Evolutionary conservation across 2,888 invertebrate species (phyloP).

Genomic region (Melanostoma scalare): DNA sequence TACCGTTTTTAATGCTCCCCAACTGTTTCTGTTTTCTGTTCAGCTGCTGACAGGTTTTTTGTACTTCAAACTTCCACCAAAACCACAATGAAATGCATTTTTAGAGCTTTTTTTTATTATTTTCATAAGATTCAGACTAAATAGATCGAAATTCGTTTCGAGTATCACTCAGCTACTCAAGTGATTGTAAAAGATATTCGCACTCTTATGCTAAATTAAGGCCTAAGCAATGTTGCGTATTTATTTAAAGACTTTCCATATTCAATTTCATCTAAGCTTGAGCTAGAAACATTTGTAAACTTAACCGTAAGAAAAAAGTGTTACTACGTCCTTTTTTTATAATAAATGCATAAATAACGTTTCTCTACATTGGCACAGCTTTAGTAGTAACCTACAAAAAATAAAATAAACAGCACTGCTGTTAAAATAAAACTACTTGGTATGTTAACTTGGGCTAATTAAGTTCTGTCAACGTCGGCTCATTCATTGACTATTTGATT

Average conservation of each 20-base stretch:
- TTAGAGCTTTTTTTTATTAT: conserved; percentile 43
- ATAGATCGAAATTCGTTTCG: conserved; percentile 59
- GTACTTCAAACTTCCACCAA: too few relatives aligned
- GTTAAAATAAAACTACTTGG: conserved; percentile 20
- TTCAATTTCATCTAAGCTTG: conserved; percentile 14
- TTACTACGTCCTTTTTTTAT: conserved; percentile 19
- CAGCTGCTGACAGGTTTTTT: too few relatives aligned
- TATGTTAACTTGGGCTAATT: conserved; percentile 54
- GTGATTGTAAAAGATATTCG: conserved; percentile 34
- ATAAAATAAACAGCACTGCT: conserved; percentile 40
- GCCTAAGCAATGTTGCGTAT: conserved; percentile 48
- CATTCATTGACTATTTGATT: conserved; percentile 74
- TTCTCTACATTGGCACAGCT: conserved; percentile 69
- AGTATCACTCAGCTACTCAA: conserved; percentile 41
- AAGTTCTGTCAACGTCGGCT: conserved; percentile 5
- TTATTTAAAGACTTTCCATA: not conserved
- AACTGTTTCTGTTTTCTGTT: too few relatives aligned
- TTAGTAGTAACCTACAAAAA: conserved; percentile 41
- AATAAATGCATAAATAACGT: conserved; percentile 57
- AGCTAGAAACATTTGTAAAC: conserved; percentile 24
- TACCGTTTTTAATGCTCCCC: too few relatives aligned
- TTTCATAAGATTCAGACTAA: conserved; percentile 58
- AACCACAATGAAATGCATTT: not conserved
- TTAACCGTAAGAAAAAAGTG: conserved; percentile 28
- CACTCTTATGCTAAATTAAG: conserved; percentile 36